Conservation (phyloP, 2,113 vertebrate genomes). For the Oncorhynchus kisutch region DNA sequence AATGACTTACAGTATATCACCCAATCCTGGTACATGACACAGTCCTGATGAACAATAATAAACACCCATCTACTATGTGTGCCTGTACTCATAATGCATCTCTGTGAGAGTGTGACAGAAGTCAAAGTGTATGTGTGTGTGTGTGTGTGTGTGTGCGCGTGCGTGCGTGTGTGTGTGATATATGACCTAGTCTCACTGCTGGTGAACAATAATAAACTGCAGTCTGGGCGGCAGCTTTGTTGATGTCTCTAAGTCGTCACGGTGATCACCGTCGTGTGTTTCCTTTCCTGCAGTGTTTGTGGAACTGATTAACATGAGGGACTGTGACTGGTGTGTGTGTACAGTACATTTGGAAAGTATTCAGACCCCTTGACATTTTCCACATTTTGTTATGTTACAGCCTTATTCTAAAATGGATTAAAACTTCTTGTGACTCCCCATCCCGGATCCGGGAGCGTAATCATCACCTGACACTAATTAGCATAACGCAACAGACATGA, state of each 20-base stretch:
- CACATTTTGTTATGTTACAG: too few relatives aligned
- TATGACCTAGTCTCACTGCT: neutral
- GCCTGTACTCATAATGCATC: neutral
- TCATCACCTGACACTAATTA: too few relatives aligned
- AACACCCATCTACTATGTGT: neutral
- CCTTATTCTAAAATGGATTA: too few relatives aligned
- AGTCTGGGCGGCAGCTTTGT: neutral
- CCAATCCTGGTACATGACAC: neutral
- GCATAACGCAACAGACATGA: too few relatives aligned
- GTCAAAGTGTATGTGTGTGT: neutral
- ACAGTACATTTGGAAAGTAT: too few relatives aligned
- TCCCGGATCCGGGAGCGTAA: too few relatives aligned
- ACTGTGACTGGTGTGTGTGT: neutral
- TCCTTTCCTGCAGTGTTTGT: slow-evolving; percentile 2
- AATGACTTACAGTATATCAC: neutral
- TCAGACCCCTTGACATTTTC: too few relatives aligned
- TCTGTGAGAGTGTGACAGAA: neutral
- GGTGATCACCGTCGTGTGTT: slow-evolving; percentile 26
- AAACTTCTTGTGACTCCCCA: too few relatives aligned
- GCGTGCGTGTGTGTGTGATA: neutral
- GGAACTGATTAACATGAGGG: neutral
- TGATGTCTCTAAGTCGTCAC: slow-evolving; percentile 3
- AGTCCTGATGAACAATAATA: slow-evolving; percentile 1
- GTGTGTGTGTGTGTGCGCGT: neutral
- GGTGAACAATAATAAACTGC: neutral